Conservation (phyloP, 2,888 invertebrate genomes). For the Cryptophagus acutangulus region DNA sequence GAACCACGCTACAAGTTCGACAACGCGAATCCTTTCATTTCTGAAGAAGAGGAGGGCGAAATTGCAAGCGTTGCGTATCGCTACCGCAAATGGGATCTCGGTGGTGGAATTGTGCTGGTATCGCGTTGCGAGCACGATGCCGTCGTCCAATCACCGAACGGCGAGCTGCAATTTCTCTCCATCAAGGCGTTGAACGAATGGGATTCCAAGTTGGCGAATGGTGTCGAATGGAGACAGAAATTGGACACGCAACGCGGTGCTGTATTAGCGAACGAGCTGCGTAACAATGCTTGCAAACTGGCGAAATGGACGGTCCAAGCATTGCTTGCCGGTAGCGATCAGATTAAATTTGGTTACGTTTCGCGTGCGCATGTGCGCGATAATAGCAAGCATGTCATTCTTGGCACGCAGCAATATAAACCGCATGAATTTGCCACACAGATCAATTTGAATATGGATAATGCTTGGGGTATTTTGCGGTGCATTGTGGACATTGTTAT, state of each 20-base stretch:
- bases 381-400: conserved; percentile 91
- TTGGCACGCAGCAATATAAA: conserved; percentile 97
- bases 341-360: conserved; percentile 99
- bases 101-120: conserved; percentile 86
- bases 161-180: conserved; percentile 86
- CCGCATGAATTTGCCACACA: conserved; percentile 98
- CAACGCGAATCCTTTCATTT: conserved; percentile 87
- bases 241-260: conserved; percentile 97
- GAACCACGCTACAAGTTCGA: conserved; percentile 87
- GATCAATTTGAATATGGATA: conserved; percentile 98
- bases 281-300: conserved; percentile 99
- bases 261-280: conserved; percentile 94
- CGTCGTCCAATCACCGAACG: conserved; percentile 78
- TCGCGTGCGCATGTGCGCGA: conserved; percentile 90
- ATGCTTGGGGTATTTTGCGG: conserved; percentile 96
- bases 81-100: conserved; percentile 95
- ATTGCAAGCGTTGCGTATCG: conserved; percentile 94
- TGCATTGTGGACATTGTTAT: conserved; percentile 96
- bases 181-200: conserved; percentile 99
- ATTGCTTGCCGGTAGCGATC: conserved; percentile 89
- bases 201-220: conserved; percentile 94
- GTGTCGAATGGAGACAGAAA: conserved; percentile 98
- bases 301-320: conserved; percentile 99
- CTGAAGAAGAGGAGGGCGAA: conserved; percentile 87
- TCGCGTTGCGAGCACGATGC: conserved; percentile 97